Conservation (phyloP, 2,113 vertebrate species). For the Himantopus leucocephalus region DNA sequence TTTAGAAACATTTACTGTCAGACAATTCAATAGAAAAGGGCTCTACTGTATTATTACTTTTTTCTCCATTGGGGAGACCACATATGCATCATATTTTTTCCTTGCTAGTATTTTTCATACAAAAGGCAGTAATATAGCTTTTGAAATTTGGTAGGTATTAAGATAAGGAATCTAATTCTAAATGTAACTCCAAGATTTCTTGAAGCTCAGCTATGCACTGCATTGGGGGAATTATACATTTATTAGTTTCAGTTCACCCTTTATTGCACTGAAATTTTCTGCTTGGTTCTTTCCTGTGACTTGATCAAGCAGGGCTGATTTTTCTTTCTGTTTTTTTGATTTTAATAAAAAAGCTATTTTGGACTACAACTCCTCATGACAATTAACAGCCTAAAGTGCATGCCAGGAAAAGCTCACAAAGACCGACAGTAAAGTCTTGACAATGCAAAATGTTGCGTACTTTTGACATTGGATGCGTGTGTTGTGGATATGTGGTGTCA, state of each 20-base stretch:
- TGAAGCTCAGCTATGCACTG: background rate
- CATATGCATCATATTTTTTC: background rate
- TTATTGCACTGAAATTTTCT: background rate
- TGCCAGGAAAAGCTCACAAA: background rate
- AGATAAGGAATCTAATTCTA: background rate
- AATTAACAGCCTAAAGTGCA: background rate
- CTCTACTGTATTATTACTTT: background rate
- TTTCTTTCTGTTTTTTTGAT: background rate
- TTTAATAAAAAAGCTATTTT: background rate
- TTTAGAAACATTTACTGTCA: constrained; percentile 14
- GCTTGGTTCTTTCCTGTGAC: background rate
- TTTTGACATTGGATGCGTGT: background rate
- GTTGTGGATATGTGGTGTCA: background rate
- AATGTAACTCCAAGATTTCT: background rate
- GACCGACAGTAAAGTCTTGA: background rate
- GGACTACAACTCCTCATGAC: background rate
- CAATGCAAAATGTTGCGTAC: accelerated
- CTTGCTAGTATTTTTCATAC: background rate
- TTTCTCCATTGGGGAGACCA: background rate
- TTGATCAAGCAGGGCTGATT: background rate
- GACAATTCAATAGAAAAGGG: constrained; percentile 15
- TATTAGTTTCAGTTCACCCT: background rate
- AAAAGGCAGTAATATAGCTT: background rate
- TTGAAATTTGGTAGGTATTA: background rate
- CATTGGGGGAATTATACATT: background rate